phyloP scores from a whole-genome alignment of 2,113 vertebrate species.

The Connochaetes taurinus region DNA sequence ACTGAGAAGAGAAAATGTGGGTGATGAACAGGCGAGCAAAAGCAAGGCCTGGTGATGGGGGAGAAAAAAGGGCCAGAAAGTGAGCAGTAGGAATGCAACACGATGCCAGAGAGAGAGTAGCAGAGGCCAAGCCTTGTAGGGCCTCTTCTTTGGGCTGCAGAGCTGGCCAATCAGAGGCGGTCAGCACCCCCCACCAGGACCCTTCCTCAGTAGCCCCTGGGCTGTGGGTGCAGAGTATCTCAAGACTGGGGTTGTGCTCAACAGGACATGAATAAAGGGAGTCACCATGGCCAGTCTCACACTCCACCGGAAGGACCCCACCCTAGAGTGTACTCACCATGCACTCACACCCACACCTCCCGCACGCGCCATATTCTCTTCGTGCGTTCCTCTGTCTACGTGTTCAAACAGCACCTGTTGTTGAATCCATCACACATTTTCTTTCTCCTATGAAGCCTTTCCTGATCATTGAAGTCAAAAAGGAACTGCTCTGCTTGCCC shows the following conservation, averaged over 20 bases:
- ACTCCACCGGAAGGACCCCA: neutral
- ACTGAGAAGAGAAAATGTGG: neutral
- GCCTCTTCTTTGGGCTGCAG: neutral
- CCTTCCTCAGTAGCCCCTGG: neutral
- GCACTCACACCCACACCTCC: no score
- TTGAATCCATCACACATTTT: neutral
- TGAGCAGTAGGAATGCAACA: neutral
- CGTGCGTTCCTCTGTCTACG: neutral
- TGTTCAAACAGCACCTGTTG: neutral
- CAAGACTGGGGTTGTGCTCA: neutral
- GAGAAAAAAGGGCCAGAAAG: neutral
- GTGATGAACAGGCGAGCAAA: fast-evolving
- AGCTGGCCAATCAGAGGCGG: neutral
- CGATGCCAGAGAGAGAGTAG: fast-evolving
- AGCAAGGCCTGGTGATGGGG: neutral
- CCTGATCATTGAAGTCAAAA: neutral
- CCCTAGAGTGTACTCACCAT: neutral
- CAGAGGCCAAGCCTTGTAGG: neutral
- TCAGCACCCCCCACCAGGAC: neutral
- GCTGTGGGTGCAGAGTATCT: neutral
- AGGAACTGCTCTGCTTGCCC: neutral
- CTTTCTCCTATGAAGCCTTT: neutral
- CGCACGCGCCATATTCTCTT: fast-evolving
- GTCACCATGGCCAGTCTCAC: neutral
- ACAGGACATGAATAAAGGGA: neutral